Base-by-base conservation (phyloP, 2,797 vertebrate genomes). In the Myotis pilosus region DNA sequence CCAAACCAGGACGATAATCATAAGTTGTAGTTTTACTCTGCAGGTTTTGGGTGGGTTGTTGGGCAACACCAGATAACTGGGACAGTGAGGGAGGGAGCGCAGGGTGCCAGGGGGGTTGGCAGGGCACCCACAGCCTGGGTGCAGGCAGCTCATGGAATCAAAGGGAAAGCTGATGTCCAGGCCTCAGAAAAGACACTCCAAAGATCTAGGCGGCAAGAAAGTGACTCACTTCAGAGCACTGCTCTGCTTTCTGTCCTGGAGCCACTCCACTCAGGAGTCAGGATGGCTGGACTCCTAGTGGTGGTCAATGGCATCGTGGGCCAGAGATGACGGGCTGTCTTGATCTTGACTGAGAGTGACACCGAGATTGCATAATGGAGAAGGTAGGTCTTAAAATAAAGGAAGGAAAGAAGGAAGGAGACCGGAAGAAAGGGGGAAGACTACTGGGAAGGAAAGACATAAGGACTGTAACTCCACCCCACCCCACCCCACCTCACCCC, bases 401-500 rank as follows among this genome's bases (percentile, higher is more conserved):
- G 9, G 55, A 74, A 64, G 33, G 36, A 41, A 78, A 62, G 62
- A 55, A 22, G 10, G 12, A 23, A 87, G 79, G 62, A 64, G 30
- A 33, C 49, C 30, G 19, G 82, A n/a, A 64, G 12, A 38, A 79
- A 78, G 60, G 33, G 8, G 19, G 23, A 16, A 33, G 68, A n/a
- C 16, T 28, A 3, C 19, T 17, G 17, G 53, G 69, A 82, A 83
- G 44, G 38, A n/a, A 44, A 66, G 28, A 62, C 28, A 74, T 28
- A 2, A 78, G 41, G 30, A 62, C 44, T 78, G 8, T 13, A 47
- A 47, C 12, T 4, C 47, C n/a, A 9, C 11, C 60, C 15, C 11
- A 23, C 0, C 6, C 6, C 15, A 12, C 4, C 3, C 3, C n/a
- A 28, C 0, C 6, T 4, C 17, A 12, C 4, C 3, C 6, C 17